Conservation (phyloP, 2,888 invertebrate species). For the Lochmaea capreae region DNA sequence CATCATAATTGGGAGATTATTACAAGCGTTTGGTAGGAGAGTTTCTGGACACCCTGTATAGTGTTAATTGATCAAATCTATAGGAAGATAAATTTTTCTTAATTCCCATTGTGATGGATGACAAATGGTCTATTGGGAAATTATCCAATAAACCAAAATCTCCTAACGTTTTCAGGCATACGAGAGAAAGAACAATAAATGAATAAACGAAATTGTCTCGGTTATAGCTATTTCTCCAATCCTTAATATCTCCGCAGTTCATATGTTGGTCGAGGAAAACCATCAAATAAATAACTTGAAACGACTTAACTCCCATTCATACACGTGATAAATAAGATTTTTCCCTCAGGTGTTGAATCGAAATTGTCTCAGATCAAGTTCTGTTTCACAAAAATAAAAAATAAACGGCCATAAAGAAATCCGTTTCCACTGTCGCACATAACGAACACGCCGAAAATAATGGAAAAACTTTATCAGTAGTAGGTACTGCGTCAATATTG, state of each 20-base stretch:
- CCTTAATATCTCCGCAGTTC: conserved; percentile 29
- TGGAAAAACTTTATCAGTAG: conserved; percentile 26
- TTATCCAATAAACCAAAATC: background rate
- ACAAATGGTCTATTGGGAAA: background rate
- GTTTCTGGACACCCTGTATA: too few relatives aligned
- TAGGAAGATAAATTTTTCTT: background rate
- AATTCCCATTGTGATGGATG: too few relatives aligned
- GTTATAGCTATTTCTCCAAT: conserved; percentile 17
- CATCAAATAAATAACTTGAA: conserved; percentile 35
- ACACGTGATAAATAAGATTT: conserved; percentile 33
- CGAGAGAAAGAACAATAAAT: conserved; percentile 2
- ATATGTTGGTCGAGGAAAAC: conserved; percentile 26
- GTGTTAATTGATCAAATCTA: background rate
- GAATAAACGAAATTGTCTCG: conserved; percentile 18
- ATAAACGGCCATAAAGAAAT: conserved; percentile 26
- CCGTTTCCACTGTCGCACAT: conserved; percentile 29
- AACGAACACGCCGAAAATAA: conserved; percentile 32
- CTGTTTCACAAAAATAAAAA: conserved; percentile 11
- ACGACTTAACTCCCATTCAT: conserved; percentile 18
- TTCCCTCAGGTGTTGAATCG: conserved; percentile 34
- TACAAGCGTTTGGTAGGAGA: too few relatives aligned
- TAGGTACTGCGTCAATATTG: conserved; percentile 15
- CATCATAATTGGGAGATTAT: too few relatives aligned
- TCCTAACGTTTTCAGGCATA: background rate
- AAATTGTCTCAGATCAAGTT: conserved; percentile 31